These are phyloP conservation scores for Trichonephila inaurata DNA, from an alignment of 1,140 invertebrate species.

Conservation along the genomic window DNA sequence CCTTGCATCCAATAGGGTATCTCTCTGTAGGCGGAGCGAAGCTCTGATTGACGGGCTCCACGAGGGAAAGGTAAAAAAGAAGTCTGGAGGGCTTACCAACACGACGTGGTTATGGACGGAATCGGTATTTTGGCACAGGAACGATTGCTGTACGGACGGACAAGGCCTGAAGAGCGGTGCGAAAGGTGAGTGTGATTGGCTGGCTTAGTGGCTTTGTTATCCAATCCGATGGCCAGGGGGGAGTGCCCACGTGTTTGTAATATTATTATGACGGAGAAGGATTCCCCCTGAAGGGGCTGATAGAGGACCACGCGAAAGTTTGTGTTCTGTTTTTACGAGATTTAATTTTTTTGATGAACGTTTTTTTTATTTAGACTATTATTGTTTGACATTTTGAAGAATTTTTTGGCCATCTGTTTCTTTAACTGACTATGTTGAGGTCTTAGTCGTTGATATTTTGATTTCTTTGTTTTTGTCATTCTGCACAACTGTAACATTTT, in stretches of 20 bases:
- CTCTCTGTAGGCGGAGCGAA: neutral
- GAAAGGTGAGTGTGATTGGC: slow-evolving; percentile 76
- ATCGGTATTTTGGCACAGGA: slow-evolving; percentile 73
- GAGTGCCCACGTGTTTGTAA: slow-evolving; percentile 72
- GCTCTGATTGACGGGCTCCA: slow-evolving; percentile 26
- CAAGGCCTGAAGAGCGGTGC: slow-evolving; percentile 57
- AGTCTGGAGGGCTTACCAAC: neutral
- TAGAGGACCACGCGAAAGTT: neutral
- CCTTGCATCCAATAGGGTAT: slow-evolving; percentile 23
- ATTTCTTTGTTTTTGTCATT: neutral
- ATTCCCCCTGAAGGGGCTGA: slow-evolving; percentile 39
- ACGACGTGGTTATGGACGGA: slow-evolving; percentile 61
- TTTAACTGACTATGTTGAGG: too few relatives aligned
- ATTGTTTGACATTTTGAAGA: neutral
- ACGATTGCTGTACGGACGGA: slow-evolving; percentile 70
- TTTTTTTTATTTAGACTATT: neutral
- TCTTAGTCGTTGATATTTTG: neutral
- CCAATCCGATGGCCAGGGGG: slow-evolving; percentile 75
- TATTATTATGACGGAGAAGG: slow-evolving; percentile 71
- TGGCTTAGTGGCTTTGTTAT: slow-evolving; percentile 77
- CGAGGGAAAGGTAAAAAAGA: slow-evolving; percentile 35
- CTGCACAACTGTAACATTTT: neutral
- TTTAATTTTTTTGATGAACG: slow-evolving; percentile 11
- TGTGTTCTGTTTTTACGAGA: neutral
- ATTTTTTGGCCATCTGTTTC: neutral